These are phyloP conservation scores for Lethocerus indicus DNA, from an alignment of 1,140 invertebrate species.

Conservation along the genomic window DNA sequence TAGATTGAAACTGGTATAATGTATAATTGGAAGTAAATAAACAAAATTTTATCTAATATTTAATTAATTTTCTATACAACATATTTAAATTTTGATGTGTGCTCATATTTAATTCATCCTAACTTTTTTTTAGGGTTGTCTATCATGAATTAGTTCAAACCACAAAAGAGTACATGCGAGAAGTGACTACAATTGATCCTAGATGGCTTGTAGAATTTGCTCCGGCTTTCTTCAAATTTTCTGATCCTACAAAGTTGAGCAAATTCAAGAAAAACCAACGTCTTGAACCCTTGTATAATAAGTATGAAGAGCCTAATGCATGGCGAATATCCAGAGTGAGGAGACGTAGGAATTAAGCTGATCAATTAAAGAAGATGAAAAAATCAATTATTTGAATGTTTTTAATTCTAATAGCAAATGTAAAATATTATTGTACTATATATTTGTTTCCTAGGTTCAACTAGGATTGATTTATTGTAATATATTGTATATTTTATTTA, in stretches of 20 bases:
- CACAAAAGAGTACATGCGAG: conserved; percentile 99
- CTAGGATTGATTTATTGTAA: too few species aligned
- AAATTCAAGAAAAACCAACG: conserved; percentile 99
- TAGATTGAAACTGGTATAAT: too few species aligned
- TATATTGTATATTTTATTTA: too few species aligned
- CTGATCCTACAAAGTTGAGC: conserved; percentile 96
- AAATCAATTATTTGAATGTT: too few species aligned
- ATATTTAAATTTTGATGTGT: too few species aligned
- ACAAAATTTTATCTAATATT: too few species aligned
- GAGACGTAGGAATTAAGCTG: conserved; percentile 75
- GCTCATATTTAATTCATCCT: too few species aligned
- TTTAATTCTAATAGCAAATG: too few species aligned
- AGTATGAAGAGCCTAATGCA: conserved; percentile 97
- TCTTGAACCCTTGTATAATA: conserved; percentile 95
- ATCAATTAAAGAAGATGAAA: too few species aligned
- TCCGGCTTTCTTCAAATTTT: conserved; percentile 97
- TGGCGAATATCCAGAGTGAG: conserved; percentile 96
- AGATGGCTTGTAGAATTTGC: conserved; percentile 99
- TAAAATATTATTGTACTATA: too few species aligned
- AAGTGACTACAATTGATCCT: conserved; percentile 97
- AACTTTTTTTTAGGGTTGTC: conserved; percentile 61
- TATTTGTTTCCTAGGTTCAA: too few species aligned
- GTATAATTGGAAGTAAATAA: background rate
- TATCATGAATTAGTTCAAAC: conserved; percentile 98
- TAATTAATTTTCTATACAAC: too few species aligned